A percentile compares a stretch with the other conserved stretches of the same genome.
Conservation (phyloP, 2,797 vertebrate genomes). For the Syndactyla subalaris region DNA sequence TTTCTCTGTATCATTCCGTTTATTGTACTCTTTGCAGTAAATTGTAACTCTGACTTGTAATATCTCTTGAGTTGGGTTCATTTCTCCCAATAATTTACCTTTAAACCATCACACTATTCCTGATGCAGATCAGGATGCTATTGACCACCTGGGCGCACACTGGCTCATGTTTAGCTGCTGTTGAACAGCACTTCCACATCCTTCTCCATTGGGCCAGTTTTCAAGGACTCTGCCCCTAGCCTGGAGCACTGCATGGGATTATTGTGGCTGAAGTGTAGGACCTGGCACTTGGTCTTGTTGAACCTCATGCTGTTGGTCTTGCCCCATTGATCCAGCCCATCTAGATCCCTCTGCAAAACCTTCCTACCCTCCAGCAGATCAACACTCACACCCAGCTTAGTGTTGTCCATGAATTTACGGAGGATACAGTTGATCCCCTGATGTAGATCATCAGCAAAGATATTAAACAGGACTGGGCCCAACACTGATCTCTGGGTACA, state of each 20-base stretch:
- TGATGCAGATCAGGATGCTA: not conserved
- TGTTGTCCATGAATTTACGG: not conserved
- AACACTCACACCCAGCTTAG: not conserved
- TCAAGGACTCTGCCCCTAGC: not conserved
- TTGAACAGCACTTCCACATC: not conserved
- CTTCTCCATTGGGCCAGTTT: accelerated
- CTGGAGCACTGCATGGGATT: accelerated
- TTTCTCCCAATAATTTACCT: no score
- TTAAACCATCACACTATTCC: not conserved
- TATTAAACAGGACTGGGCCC: not conserved
- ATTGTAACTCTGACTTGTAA: no score
- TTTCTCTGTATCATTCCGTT: no score
- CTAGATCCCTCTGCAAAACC: not conserved
- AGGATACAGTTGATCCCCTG: not conserved
- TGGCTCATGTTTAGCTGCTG: not conserved
- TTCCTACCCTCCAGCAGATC: not conserved
- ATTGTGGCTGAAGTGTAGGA: not conserved
- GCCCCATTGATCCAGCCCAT: not conserved
- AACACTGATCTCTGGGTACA: not conserved
- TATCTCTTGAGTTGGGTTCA: no score
- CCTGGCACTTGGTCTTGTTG: not conserved
- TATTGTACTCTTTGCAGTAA: no score
- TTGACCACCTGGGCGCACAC: not conserved
- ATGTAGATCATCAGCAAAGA: not conserved
- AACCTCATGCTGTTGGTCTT: accelerated